A percentile compares a stretch with the other conserved stretches of the same genome.
Conservation (phyloP, 2,797 vertebrate genomes). For the Leucoraja ocellata region DNA sequence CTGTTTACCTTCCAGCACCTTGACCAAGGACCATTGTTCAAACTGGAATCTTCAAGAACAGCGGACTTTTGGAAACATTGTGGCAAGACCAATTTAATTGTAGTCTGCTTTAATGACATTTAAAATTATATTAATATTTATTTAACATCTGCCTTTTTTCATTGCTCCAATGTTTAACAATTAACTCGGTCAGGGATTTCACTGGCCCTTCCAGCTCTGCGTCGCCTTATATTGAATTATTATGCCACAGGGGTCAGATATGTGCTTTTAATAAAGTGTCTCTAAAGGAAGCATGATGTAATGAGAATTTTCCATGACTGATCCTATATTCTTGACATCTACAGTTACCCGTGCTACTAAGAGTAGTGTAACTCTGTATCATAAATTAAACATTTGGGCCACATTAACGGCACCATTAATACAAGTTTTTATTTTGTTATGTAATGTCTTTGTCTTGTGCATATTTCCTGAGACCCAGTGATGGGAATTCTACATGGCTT, state of each 20-base stretch:
- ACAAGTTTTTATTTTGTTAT: constrained; percentile 2
- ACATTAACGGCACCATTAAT: background rate
- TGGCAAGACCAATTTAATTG: background rate
- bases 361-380: background rate
- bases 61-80: background rate
- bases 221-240: background rate
- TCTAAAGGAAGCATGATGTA: background rate
- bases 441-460: background rate
- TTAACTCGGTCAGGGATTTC: background rate
- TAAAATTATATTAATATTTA: too few species aligned
- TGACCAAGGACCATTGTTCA: background rate
- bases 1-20: background rate
- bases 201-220: background rate
- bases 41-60: background rate
- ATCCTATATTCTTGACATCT: background rate
- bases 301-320: background rate
- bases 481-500: background rate
- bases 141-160: background rate
- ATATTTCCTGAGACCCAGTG: background rate
- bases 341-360: background rate
- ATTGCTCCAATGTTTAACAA: background rate
- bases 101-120: too few species aligned
- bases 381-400: background rate
- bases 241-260: background rate
- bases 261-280: constrained; percentile 5